These are phyloP conservation scores for Baronia brevicornis DNA, from an alignment of 2,888 invertebrate species.

Conservation along the genomic window DNA sequence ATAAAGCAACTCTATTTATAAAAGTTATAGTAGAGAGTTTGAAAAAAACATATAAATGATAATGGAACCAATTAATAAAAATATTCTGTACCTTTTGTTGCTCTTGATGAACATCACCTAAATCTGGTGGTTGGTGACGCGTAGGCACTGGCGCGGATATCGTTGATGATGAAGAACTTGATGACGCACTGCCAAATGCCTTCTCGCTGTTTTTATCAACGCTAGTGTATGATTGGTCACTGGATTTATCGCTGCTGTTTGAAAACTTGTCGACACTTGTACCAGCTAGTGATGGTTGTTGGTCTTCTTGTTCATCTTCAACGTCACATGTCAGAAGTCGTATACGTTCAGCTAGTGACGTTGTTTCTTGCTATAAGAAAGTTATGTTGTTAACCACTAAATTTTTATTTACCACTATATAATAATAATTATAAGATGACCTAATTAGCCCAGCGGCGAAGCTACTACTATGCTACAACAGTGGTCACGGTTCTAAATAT, in stretches of 20 bases:
- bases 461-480: no score
- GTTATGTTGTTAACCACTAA: neutral
- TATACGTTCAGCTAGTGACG: slow-evolving; percentile 89
- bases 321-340: slow-evolving; percentile 90
- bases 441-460: no score
- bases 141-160: slow-evolving; percentile 40
- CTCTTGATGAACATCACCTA: slow-evolving; percentile 61
- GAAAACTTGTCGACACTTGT: slow-evolving; percentile 79
- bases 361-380: slow-evolving; percentile 72
- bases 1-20: no score
- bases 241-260: slow-evolving; percentile 66
- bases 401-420: no score
- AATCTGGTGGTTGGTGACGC: slow-evolving; percentile 55
- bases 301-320: slow-evolving; percentile 78
- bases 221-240: slow-evolving; percentile 67
- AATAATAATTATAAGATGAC: no score
- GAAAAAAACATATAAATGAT: no score
- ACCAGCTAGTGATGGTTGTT: slow-evolving; percentile 79
- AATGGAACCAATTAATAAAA: no score
- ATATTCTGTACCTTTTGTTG: slow-evolving; percentile 58
- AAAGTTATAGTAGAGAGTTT: no score
- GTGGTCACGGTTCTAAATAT: no score
- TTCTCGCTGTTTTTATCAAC: slow-evolving; percentile 72
- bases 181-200: slow-evolving; percentile 72
- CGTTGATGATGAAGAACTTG: slow-evolving; percentile 63